Evolutionary conservation across 2,888 invertebrate species (phyloP).

Genomic region (Pandemis cinnamomeana): DNA sequence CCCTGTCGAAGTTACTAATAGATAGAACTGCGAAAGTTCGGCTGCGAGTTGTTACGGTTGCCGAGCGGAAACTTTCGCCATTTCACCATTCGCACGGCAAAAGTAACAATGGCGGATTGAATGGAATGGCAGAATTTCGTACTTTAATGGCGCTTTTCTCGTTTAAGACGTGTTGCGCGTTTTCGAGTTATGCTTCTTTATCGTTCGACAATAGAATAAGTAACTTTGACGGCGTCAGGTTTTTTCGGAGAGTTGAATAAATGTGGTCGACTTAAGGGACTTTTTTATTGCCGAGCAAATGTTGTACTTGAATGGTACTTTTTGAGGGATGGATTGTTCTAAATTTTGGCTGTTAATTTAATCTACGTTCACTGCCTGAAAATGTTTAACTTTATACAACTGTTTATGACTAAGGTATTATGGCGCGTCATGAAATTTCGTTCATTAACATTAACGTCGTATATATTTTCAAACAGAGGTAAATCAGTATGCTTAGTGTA

Average conservation of each 20-base stretch:
- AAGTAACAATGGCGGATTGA: constrained; percentile 48
- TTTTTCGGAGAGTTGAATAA: constrained; percentile 21
- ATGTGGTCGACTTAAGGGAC: not conserved
- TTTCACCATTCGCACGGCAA: constrained; percentile 37
- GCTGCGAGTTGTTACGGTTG: constrained; percentile 34
- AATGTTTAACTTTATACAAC: too few relatives aligned
- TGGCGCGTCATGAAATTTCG: too few relatives aligned
- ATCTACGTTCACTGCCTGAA: not conserved
- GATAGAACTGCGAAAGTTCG: constrained; percentile 39
- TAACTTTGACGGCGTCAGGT: constrained; percentile 18
- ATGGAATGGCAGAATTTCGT: constrained; percentile 51
- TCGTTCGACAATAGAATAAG: constrained; percentile 17
- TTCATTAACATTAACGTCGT: too few relatives aligned
- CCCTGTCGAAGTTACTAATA: constrained; percentile 44
- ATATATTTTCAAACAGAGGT: too few relatives aligned
- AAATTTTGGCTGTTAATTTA: not conserved
- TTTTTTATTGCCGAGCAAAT: not conserved
- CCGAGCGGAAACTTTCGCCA: constrained; percentile 36
- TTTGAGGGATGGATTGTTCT: not conserved
- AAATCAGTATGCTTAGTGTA: too few relatives aligned
- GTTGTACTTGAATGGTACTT: not conserved
- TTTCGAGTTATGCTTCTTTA: constrained; percentile 29
- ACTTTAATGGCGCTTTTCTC: constrained; percentile 46
- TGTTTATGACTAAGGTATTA: too few relatives aligned
- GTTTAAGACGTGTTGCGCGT: constrained; percentile 38